phyloP scores from a whole-genome alignment of 2,113 vertebrate genomes.

The Cranoglanis bouderius region DNA sequence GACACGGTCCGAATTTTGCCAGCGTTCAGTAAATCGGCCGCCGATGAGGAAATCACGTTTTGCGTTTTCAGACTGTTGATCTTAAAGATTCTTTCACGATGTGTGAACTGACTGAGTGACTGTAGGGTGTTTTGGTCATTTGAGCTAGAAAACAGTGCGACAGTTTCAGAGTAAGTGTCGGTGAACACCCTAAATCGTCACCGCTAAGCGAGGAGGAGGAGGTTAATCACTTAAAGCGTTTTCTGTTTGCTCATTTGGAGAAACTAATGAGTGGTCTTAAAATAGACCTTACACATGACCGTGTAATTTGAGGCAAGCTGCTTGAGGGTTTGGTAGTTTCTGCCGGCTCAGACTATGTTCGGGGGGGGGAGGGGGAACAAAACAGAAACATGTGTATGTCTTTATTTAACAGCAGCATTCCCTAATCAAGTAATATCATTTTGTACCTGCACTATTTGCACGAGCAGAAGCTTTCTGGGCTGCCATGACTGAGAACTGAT shows the following conservation, averaged over 20 bases:
- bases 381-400: slow-evolving; percentile 12
- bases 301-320: slow-evolving; percentile 40
- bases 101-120: neutral
- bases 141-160: neutral
- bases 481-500: slow-evolving; percentile 53
- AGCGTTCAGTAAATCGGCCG: too few species aligned
- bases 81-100: neutral
- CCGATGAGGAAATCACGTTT: too few species aligned
- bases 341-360: neutral
- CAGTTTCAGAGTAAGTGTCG: neutral
- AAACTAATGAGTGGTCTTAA: slow-evolving; percentile 33
- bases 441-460: slow-evolving; percentile 36
- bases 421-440: slow-evolving; percentile 29
- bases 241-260: slow-evolving; percentile 38
- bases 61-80: neutral
- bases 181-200: neutral
- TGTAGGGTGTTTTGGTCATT: neutral
- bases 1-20: neutral
- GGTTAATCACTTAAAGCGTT: slow-evolving; percentile 41
- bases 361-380: neutral
- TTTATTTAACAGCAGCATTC: slow-evolving; percentile 35
- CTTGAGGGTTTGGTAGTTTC: slow-evolving; percentile 14
- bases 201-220: neutral
- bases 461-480: slow-evolving; percentile 12
- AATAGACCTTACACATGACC: slow-evolving; percentile 47